phyloP scores from a whole-genome alignment of 2,113 vertebrate genomes.

The Forbesichthys agassizii region DNA sequence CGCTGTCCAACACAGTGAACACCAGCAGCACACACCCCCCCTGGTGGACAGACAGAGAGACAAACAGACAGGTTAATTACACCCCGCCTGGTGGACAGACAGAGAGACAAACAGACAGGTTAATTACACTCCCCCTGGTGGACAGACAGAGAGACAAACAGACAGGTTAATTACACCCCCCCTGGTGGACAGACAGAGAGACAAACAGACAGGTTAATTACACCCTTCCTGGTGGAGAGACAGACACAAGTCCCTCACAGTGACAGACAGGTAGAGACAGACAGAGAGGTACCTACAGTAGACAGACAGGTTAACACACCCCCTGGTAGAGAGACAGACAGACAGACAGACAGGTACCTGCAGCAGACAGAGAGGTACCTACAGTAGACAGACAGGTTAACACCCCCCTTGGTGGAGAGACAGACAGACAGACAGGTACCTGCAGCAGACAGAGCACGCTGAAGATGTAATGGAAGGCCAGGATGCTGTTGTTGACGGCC shows the following conservation, averaged over 20 bases:
- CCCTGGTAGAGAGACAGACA: background rate
- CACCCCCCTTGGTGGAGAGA: background rate
- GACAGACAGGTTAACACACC: background rate
- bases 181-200: too few relatives aligned
- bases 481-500: conserved; percentile 97
- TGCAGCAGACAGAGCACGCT: conserved; percentile 91
- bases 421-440: conserved; percentile 71
- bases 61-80: conserved; percentile 3
- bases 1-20: conserved; percentile 91
- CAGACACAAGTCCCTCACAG: too few relatives aligned
- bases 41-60: conserved; percentile 60
- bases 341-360: background rate
- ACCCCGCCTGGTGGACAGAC: conserved; percentile 67
- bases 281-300: background rate
- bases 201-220: background rate
- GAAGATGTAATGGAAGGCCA: conserved; percentile 98
- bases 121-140: background rate
- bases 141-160: background rate
- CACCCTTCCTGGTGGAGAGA: background rate
- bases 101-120: background rate
- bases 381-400: background rate
- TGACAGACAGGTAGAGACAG: too few relatives aligned
- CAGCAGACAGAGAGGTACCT: background rate
- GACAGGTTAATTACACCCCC: background rate
- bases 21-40: conserved; percentile 87